Conservation (phyloP, 1,140 invertebrate genomes). For the Drosophila gunungcola region DNA sequence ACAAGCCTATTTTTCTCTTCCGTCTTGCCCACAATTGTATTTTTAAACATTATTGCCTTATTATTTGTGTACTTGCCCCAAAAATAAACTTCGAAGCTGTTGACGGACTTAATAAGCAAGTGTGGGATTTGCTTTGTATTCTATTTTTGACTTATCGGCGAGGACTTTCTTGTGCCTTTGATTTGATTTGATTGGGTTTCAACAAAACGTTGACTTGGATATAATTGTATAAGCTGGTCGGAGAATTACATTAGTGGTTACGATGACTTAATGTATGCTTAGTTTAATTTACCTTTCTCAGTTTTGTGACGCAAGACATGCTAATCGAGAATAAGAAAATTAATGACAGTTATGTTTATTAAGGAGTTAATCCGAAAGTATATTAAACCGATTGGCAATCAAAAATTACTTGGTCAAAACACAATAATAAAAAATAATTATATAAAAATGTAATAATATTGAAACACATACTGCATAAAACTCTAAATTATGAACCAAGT, state of each 20-base stretch:
- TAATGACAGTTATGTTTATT: constrained; percentile 2
- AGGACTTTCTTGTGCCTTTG: neutral
- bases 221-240: constrained; percentile 3
- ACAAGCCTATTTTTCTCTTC: no score
- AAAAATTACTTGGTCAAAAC: no score
- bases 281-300: neutral
- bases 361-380: neutral
- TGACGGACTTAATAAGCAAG: constrained; percentile 17
- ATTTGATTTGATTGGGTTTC: constrained; percentile 9
- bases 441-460: no score
- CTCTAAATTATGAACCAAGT: no score
- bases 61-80: constrained; percentile 21
- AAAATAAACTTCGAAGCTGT: constrained; percentile 38
- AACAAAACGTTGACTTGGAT: constrained; percentile 4
- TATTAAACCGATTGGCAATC: no score
- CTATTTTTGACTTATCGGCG: constrained; percentile 23
- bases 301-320: constrained; percentile 14
- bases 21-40: constrained; percentile 2
- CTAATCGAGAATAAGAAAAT: constrained; percentile 1
- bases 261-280: constrained; percentile 13
- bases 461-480: no score
- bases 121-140: constrained; percentile 21
- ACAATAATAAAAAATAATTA: no score
- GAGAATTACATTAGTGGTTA: constrained; percentile 13
- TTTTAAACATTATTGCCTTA: constrained; percentile 19